These are phyloP conservation scores for Uropetala carovei DNA, from an alignment of 2,888 invertebrate species.

Conservation along the genomic window DNA sequence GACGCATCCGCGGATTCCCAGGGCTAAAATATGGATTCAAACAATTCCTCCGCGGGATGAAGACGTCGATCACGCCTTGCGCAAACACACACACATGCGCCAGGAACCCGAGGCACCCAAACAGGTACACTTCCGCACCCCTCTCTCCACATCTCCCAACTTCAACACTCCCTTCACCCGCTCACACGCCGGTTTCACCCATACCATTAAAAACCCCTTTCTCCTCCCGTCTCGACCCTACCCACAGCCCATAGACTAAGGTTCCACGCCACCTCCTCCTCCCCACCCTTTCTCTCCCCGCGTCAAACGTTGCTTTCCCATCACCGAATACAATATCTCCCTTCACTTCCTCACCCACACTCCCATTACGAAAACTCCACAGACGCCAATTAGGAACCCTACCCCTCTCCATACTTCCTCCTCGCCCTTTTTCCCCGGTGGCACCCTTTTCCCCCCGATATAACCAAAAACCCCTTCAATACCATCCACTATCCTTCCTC, in stretches of 20 bases:
- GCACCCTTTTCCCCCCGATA: neutral
- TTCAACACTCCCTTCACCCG: too few species aligned
- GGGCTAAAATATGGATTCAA: neutral
- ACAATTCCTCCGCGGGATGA: neutral
- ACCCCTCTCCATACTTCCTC: neutral
- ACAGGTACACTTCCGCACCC: too few species aligned
- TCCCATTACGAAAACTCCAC: neutral
- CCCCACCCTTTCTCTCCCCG: too few species aligned
- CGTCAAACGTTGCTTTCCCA: neutral
- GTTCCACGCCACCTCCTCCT: too few species aligned
- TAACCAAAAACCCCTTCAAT: slow-evolving; percentile 12
- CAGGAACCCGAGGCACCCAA: too few species aligned
- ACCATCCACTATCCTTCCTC: neutral
- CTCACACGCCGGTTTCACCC: too few species aligned
- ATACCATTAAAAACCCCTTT: too few species aligned
- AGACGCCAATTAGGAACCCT: neutral
- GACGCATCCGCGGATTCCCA: too few species aligned
- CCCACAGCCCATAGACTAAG: too few species aligned
- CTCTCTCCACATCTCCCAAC: too few species aligned
- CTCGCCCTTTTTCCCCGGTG: neutral
- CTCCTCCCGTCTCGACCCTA: too few species aligned
- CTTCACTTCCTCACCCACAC: neutral
- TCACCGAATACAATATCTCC: slow-evolving; percentile 5
- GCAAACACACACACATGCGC: neutral
- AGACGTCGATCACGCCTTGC: neutral